Base-by-base conservation (phyloP, 1,140 invertebrate genomes). In the Brachionus rotundiformis region DNA sequence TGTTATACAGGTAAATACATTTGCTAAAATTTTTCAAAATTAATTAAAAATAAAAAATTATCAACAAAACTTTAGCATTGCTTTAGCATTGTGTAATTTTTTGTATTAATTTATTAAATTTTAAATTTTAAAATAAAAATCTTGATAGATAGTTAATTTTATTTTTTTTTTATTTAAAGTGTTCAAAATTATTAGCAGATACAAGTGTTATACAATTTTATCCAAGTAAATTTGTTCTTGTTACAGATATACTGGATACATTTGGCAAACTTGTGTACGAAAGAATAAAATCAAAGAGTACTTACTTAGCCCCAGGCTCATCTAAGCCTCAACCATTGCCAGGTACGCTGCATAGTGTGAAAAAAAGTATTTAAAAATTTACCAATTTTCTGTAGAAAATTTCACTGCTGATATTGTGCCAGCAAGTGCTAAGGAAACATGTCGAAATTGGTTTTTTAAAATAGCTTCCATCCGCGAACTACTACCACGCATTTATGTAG, bases 391-490 rank as follows among this genome's bases (percentile, higher is more conserved):
- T 49, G 16, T n/a, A 77, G 87, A 88, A 33, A 87, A 89, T 68
- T 90, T 90, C 76, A 89, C 86, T 29, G 87, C 88, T 71, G 91
- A 92, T 82, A 91, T 92, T 89, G 92, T 95, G 10, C 92, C 93
- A 8, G 94, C 96, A 86, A 90, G 91, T 82, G 95, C 95, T 0
- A 95, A 95, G 87, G 96, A 98, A 89, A 98, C 95, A 7, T 97
- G 95, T 87, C 91, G 94, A 82, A 98, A 98, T 90, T 98, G 96
- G 96, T 96, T 98, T 89, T 98, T 94, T 88, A 98, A 98, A 90
- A 96, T 98, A 86, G 94, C 95, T 1, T 98, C 95, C 0, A 98
- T 98, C 83, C 90, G 95, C 85, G 96, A 98, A 89, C 87, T 98
- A 11, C 90, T 98, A 23, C 95, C 96, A n/a, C 90, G 95, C 36